Conservation (phyloP, 2,797 vertebrate species). For the Florisuga fusca region DNA sequence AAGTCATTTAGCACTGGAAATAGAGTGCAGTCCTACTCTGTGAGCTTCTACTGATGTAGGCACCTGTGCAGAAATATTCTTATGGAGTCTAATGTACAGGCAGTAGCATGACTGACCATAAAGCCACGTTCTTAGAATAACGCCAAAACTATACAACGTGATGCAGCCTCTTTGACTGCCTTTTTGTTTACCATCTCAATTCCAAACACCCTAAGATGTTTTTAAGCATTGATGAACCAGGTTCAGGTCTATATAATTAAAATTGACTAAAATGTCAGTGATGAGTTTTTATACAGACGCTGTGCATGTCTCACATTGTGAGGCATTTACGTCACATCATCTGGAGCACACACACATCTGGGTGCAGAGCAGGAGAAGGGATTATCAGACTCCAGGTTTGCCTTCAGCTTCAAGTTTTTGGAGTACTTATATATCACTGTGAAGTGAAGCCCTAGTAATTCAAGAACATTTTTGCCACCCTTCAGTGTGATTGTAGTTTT, state of each 20-base stretch:
- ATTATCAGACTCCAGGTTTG: neutral
- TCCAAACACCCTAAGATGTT: neutral
- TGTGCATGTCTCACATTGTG: neutral
- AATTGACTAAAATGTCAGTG: neutral
- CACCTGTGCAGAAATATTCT: neutral
- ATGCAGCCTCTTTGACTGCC: slow-evolving; percentile 26
- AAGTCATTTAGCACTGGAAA: neutral
- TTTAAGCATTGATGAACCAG: neutral
- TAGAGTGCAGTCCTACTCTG: neutral
- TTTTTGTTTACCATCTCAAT: neutral
- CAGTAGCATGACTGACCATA: neutral
- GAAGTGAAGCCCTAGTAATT: neutral
- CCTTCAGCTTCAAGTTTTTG: neutral
- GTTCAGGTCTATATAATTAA: neutral
- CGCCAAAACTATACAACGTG: neutral
- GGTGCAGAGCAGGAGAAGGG: neutral
- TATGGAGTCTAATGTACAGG: neutral
- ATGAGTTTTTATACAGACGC: neutral
- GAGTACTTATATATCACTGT: neutral
- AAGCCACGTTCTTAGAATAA: neutral
- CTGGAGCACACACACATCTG: neutral
- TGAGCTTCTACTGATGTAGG: neutral
- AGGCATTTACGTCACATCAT: neutral
- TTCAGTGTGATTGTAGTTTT: neutral
- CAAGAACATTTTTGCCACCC: neutral